These are phyloP conservation scores for Camelus dromedarius DNA, from an alignment of 2,113 vertebrate genomes.

Conservation along the genomic window DNA sequence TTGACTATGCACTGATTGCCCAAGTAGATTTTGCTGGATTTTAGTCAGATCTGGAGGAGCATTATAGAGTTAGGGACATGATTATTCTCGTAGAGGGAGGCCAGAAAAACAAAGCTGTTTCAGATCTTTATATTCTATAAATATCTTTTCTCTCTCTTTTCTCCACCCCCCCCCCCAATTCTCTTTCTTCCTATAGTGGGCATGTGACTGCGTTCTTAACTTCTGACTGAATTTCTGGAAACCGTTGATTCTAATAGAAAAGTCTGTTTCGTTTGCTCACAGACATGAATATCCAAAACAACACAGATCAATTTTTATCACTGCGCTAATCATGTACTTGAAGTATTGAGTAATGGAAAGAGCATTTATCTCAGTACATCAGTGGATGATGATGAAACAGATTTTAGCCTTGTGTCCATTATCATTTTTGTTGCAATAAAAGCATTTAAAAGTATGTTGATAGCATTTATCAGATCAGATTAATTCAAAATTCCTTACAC, in stretches of 20 bases:
- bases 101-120: background rate
- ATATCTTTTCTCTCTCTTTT: background rate
- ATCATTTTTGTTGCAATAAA: background rate
- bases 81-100: background rate
- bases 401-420: background rate
- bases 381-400: background rate
- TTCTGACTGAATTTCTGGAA: background rate
- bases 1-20: background rate
- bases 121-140: background rate
- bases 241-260: background rate
- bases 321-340: background rate
- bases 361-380: background rate
- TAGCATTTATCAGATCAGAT: background rate
- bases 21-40: background rate
- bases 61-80: background rate
- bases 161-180: background rate
- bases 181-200: background rate
- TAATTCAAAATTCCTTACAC: background rate
- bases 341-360: background rate
- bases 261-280: background rate
- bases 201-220: background rate
- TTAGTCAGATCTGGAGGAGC: background rate
- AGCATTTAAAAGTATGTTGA: background rate
- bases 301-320: background rate
- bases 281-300: background rate